Conservation (phyloP, 2,888 invertebrate species). For the Diaprepes abbreviatus region DNA sequence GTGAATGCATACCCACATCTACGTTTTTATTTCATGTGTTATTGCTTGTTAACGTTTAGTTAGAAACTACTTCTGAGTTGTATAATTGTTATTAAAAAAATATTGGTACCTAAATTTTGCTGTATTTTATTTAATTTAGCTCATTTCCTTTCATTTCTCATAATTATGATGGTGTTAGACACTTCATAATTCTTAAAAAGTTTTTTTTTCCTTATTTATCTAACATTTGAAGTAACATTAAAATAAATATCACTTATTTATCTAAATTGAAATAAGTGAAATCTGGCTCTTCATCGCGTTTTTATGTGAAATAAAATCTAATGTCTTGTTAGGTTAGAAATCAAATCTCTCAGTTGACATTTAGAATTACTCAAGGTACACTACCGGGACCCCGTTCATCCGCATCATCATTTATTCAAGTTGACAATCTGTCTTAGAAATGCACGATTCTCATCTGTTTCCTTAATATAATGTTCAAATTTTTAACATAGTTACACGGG, state of each 20-base stretch:
- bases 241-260: too few relatives aligned
- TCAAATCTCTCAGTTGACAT: slow-evolving; percentile 26
- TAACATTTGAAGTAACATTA: too few relatives aligned
- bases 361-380: slow-evolving; percentile 28
- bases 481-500: slow-evolving; percentile 14
- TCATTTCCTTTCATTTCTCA: too few relatives aligned
- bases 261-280: slow-evolving; percentile 9
- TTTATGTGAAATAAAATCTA: slow-evolving; percentile 17
- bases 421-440: slow-evolving; percentile 30
- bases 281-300: neutral
- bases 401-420: slow-evolving; percentile 30
- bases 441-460: slow-evolving; percentile 34
- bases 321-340: slow-evolving; percentile 18
- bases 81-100: too few relatives aligned
- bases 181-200: too few relatives aligned
- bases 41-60: slow-evolving; percentile 22
- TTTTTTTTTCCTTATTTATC: too few relatives aligned
- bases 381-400: slow-evolving; percentile 14
- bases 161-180: too few relatives aligned
- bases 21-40: slow-evolving; percentile 31
- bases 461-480: slow-evolving; percentile 24
- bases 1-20: slow-evolving; percentile 34
- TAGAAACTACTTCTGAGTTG: too few relatives aligned
- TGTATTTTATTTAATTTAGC: too few relatives aligned
- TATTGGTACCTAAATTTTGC: too few relatives aligned